Evolutionary conservation across 2,888 invertebrate genomes (phyloP).

Genomic region (Sarcophaga variegata): DNA sequence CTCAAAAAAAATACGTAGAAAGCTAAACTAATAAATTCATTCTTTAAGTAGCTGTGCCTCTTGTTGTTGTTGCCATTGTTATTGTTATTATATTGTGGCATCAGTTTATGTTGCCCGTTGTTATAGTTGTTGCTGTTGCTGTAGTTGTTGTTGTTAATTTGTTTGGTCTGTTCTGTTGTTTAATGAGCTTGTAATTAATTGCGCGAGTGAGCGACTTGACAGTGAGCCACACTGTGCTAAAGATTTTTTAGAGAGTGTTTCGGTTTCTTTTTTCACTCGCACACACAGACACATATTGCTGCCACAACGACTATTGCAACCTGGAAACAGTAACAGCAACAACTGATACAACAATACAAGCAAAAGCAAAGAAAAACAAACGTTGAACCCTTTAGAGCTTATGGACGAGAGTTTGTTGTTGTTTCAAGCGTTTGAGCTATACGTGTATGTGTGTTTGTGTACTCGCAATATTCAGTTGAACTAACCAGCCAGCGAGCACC

Average conservation of each 20-base stretch:
- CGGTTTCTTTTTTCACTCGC: neutral
- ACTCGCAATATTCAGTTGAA: too few species aligned
- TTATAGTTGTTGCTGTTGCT: conserved; percentile 38
- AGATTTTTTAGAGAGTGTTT: conserved; percentile 51
- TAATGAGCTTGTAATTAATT: conserved; percentile 81
- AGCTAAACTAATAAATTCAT: too few species aligned
- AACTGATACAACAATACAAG: neutral
- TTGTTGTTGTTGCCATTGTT: neutral
- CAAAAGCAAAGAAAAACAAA: conserved; percentile 28
- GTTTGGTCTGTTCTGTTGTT: conserved; percentile 70
- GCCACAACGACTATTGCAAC: too few species aligned
- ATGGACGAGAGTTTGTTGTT: conserved; percentile 15
- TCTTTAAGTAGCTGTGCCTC: neutral
- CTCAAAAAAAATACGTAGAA: too few species aligned
- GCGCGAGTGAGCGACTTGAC: conserved; percentile 77
- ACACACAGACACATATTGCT: too few species aligned
- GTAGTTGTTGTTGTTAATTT: conserved; percentile 56
- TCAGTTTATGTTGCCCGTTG: conserved; percentile 15
- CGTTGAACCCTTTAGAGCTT: conserved; percentile 56
- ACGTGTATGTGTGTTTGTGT: neutral
- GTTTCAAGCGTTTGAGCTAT: neutral
- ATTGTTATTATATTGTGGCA: conserved; percentile 12
- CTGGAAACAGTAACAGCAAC: conserved; percentile 4
- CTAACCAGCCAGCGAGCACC: too few species aligned
- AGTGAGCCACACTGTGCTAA: conserved; percentile 69